Evolutionary conservation across 2,797 vertebrate species (phyloP), one percentile per base, ranked within the genome.

Genomic region (Macropus fuliginosus): DNA sequence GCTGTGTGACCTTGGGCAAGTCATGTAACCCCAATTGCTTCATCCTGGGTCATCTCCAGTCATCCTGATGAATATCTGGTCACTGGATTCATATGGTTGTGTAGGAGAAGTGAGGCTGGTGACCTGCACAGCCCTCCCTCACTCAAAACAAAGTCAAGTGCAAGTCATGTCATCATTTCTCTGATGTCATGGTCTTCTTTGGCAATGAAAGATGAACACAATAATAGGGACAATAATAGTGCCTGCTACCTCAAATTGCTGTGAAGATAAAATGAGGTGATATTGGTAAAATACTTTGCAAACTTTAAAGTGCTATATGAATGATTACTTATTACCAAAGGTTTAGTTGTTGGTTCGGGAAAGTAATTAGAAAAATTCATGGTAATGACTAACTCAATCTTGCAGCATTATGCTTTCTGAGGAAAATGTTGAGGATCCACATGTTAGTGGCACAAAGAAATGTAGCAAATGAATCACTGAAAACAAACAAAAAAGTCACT

Each of bases 401-500:
- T 13, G 27, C 81, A 93, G 12, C 29, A 94, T 93, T 93, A 89
- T 2, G 56, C 87, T 55, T 55, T 90, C 0, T 95, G 56, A 96
- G 56, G 8, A 97, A 95, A 57, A 24, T 56, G 54, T 9, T 54
- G 91, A 97, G 87, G 34, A 28, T 0, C 29, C 97, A 97, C 28
- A 57, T 0, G 89, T 56, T 1, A 66, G 92, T 92, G 54, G 29
- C 1, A 91, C 0, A 0, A 93, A 54, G 93, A 97, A 97, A 95
- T 29, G 94, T 21, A 40, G 94, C 97, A 97, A 90, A 90, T 55
- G 96, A 97, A 54, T 56, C 27, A 92, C 1, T 95, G 94, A 91
- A 93, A 94, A 97, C n/a, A 10, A 94, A 95, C 46, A 50, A 56
- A 66, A 93, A 97, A 93, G 31, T 54, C 93, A 97, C 57, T 93